Evolutionary conservation across 2,888 invertebrate genomes (phyloP), one percentile per base, ranked within the genome.

Genomic region (Lottia gigantea): DNA sequence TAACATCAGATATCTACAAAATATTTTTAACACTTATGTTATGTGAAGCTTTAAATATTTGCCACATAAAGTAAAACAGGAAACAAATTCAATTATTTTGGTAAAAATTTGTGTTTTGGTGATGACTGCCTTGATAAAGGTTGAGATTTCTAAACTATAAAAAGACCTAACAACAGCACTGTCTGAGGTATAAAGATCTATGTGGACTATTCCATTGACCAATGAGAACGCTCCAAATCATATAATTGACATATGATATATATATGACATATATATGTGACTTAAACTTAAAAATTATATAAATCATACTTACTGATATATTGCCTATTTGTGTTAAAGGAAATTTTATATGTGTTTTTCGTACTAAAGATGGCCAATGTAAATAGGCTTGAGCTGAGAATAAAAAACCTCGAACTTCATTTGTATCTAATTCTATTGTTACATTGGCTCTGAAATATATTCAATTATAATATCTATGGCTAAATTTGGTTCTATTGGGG

Each of bases 261-360:
- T 46, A n/a, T 73, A 14, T 40, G 40, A 40, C 40, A 40, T 6
- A 11, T 6, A n/a, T n/a, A 40, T 3, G 8, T 3, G 11, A 40
- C 40, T 40, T 6, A 40, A 40, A 40, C 7, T 4, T 6, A 40
- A 40, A 11, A 40, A 40, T 1, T 40, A 31, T 31, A 40, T 8
- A 4, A 40, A 8, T 40, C 7, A 64, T 69, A 88, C 88, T 83
- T 79, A 90, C 90, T 55, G 92, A 91, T 69, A 91, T 90, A 85
- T 93, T 93, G 71, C 93, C 93, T 70, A 94, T 91, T 88, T 94
- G 94, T 0, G 94, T 94, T 46, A 94, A 88, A 8, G 94, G 93
- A 88, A 94, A 94, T 76, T 89, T 90, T 67, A 93, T 86, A 88
- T 90, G 85, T 47, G 83, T 82, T 71, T 86, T 88, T 63, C 86